phyloP scores from a whole-genome alignment of 2,888 invertebrate species.

The Zygogramma bicolorata region DNA sequence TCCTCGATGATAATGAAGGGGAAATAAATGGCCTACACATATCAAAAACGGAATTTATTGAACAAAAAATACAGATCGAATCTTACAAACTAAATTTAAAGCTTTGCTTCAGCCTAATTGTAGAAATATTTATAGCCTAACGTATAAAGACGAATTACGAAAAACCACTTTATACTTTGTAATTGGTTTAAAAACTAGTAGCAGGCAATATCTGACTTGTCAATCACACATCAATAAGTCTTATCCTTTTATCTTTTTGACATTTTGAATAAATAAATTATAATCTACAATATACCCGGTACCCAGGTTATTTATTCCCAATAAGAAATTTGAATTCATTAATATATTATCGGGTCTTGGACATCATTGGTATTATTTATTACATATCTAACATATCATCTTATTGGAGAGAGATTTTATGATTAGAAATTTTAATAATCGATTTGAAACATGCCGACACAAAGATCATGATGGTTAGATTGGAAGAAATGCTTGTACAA shows the following conservation, averaged over 20 bases:
- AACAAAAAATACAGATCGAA: constrained; percentile 36
- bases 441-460: constrained; percentile 38
- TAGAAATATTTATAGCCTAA: constrained; percentile 39
- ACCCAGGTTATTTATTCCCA: constrained; percentile 40
- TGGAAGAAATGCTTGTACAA: constrained; percentile 24
- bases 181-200: constrained; percentile 54
- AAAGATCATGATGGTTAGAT: constrained; percentile 33
- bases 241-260: constrained; percentile 49
- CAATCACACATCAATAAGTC: constrained; percentile 53
- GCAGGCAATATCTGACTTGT: constrained; percentile 52
- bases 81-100: constrained; percentile 46
- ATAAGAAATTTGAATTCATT: constrained; percentile 47
- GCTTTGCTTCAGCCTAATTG: constrained; percentile 53
- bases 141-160: constrained; percentile 18
- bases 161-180: constrained; percentile 45
- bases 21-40: constrained; percentile 25
- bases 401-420: constrained; percentile 39
- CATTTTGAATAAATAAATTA: constrained; percentile 51
- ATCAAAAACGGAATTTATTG: constrained; percentile 36
- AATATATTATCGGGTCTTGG: constrained; percentile 35
- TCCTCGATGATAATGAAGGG: constrained; percentile 34
- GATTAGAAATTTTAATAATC: constrained; percentile 48
- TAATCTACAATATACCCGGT: constrained; percentile 52
- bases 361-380: constrained; percentile 40
- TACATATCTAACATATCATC: constrained; percentile 42